Percentiles rank a stretch among this genome's conserved stretches.
Conservation (phyloP, 2,888 invertebrate species). For the Sceliomorpha sp. region DNA sequence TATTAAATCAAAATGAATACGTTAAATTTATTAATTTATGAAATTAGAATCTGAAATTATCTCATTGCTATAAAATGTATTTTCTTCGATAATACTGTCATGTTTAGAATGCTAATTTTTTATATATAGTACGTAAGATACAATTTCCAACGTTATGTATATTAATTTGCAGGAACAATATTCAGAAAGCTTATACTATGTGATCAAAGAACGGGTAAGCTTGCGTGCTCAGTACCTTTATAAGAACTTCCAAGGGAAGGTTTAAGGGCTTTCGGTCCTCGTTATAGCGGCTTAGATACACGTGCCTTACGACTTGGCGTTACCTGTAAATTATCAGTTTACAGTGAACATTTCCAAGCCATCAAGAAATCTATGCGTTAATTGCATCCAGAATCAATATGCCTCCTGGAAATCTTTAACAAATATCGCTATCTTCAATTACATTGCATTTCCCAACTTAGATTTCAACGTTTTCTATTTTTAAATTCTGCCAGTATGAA, state of each 20-base stretch:
- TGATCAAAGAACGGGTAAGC: constrained; percentile 1
- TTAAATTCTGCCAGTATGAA: too few relatives aligned
- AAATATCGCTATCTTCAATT: too few relatives aligned
- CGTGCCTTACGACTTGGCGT: constrained; percentile 10
- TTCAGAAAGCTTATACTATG: background rate
- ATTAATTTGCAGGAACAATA: background rate
- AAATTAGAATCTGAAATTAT: too few relatives aligned
- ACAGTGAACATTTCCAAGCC: background rate
- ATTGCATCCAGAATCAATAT: constrained; percentile 36
- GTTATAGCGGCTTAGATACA: constrained; percentile 1
- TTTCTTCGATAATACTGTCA: too few relatives aligned
- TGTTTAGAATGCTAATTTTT: too few relatives aligned
- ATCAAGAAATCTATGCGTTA: constrained; percentile 40
- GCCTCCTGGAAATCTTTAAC: too few relatives aligned
- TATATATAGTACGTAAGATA: too few relatives aligned
- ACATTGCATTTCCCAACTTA: too few relatives aligned
- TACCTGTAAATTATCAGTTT: constrained; percentile 14
- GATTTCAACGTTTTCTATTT: too few relatives aligned
- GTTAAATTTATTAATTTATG: too few relatives aligned
- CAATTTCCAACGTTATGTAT: constrained; percentile 3
- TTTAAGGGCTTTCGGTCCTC: constrained; percentile 2
- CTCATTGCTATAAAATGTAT: too few relatives aligned
- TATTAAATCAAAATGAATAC: too few relatives aligned
- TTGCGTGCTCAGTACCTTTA: constrained; percentile 1
- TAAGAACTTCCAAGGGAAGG: constrained; percentile 3